Evolutionary conservation across 2,888 invertebrate species (phyloP), one percentile per base, ranked within the genome.

Genomic region (Lithophane semibrunnea): DNA sequence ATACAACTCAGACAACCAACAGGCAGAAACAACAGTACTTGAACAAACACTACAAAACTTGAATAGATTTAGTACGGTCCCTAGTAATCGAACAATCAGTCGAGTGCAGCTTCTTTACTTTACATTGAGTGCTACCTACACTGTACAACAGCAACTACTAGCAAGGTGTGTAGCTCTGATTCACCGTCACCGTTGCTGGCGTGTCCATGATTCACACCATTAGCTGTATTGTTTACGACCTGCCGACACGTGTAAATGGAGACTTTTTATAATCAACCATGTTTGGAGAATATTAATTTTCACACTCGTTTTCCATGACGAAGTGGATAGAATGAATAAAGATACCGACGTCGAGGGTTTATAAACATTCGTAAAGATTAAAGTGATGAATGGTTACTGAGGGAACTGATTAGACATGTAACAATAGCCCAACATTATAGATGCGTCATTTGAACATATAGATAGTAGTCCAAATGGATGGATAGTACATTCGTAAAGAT

Each of bases 161-260:
- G 56, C 73, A 70, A 83, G 80, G 77, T 73, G 75, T 76, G 75
- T 73, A 18, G 52, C 74, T 79, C 78, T 88, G 88, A 88, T 84
- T 87, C 88, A 86, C 68, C 75, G 80, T 54, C 77, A 65, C 58
- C 83, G 63, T 56, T 80, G 58, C 67, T 76, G 74, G 70, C 80
- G 58, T 67, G 82, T 72, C 24, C 81, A 79, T 89, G 89, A 87
- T 83, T 89, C 89, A 89, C 75, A 73, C 77, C 69, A 82, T 84
- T 83, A 86, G 81, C 83, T 70, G 77, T 86, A 81, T 75, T 78
- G 80, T 84, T 87, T 84, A 83, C 73, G 80, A 84, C 72, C 70
- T 75, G 84, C 73, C 80, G 83, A 84, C 83, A 84, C 83, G 81
- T 84, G 84, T 75, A 80, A 80, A 84, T 54, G 66, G 60, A 70